Percentiles rank a stretch among this genome's conserved stretches.
Conservation (phyloP, 2,888 invertebrate species). For the Griposia aprilina region DNA sequence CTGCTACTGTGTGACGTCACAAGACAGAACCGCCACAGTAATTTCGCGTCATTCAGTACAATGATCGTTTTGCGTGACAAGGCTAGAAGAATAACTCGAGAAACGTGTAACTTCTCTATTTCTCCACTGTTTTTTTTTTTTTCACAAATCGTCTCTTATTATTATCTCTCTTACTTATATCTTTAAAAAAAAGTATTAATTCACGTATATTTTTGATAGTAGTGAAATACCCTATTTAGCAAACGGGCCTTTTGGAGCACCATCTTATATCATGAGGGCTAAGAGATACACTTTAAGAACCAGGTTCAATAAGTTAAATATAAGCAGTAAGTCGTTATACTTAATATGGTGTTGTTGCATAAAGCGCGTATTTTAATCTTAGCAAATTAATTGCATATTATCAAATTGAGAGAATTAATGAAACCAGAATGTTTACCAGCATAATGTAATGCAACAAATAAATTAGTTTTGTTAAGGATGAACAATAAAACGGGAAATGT, state of each 20-base stretch:
- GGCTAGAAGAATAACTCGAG: not conserved
- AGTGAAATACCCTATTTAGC: not conserved
- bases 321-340: slow-evolving; percentile 11
- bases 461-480: slow-evolving; percentile 82
- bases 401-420: slow-evolving; percentile 70
- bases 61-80: not conserved
- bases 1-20: not conserved
- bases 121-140: not conserved
- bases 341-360: slow-evolving; percentile 48
- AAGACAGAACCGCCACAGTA: not conserved
- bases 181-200: not conserved
- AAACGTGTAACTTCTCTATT: not conserved
- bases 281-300: too few relatives aligned
- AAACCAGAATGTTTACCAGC: slow-evolving; percentile 82
- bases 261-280: not conserved
- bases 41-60: not conserved
- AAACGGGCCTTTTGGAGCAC: not conserved
- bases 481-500: slow-evolving; percentile 84
- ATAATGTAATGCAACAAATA: slow-evolving; percentile 85
- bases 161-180: too few relatives aligned
- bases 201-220: not conserved
- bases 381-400: slow-evolving; percentile 66
- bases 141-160: not conserved
- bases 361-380: slow-evolving; percentile 54
- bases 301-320: not conserved